Conservation (phyloP, 1,140 invertebrate species). For the Cydia fagiglandana region DNA sequence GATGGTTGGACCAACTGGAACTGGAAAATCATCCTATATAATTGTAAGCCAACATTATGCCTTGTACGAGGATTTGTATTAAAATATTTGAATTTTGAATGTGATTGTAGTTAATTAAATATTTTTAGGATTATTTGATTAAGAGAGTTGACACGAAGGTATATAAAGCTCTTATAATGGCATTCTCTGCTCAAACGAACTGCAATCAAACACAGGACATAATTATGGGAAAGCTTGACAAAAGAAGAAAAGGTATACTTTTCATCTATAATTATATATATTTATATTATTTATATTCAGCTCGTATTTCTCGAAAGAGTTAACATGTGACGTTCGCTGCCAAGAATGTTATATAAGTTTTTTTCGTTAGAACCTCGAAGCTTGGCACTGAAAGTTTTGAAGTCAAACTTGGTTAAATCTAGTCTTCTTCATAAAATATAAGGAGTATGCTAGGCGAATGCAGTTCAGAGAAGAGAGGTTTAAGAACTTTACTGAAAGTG, state of each 20-base stretch:
- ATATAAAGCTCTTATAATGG: conserved; percentile 93
- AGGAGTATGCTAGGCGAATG: no score
- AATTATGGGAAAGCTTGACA: conserved; percentile 97
- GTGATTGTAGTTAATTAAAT: not conserved
- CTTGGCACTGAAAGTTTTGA: no score
- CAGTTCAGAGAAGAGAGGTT: not conserved
- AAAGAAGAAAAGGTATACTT: conserved; percentile 88
- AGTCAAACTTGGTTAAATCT: no score
- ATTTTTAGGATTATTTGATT: conserved; percentile 86
- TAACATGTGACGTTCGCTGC: not conserved
- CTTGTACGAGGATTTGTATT: no score
- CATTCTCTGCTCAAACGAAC: conserved; percentile 96
- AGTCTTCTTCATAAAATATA: no score
- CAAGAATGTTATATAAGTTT: no score
- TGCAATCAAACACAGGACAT: conserved; percentile 97
- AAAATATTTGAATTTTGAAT: no score
- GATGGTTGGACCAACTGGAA: conserved; percentile 94
- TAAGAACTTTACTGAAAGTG: not conserved
- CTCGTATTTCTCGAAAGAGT: not conserved
- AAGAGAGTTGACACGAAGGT: conserved; percentile 89
- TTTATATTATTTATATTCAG: not conserved
- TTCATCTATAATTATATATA: not conserved
- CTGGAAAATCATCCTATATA: conserved; percentile 94
- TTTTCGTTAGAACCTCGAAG: no score
- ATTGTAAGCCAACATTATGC: conserved; percentile 71